These are phyloP conservation scores for Cyrtonyx montezumae DNA, from an alignment of 2,113 vertebrate species.

Conservation along the genomic window DNA sequence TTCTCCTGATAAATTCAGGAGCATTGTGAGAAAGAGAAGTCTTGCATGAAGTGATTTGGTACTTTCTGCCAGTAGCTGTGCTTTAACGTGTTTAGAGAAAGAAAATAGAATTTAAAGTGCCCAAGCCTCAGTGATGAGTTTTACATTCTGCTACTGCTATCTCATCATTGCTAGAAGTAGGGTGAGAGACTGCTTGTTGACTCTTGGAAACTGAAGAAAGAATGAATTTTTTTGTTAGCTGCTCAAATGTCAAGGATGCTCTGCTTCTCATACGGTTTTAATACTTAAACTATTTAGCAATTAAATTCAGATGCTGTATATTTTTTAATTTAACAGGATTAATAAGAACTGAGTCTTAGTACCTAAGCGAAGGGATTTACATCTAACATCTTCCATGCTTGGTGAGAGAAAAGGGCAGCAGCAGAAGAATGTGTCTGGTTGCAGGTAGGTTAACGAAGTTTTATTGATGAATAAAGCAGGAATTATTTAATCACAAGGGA, in stretches of 20 bases:
- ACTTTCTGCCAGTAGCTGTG: neutral
- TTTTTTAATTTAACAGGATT: neutral
- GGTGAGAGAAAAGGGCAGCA: neutral
- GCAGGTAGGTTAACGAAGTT: conserved; percentile 25
- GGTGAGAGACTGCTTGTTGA: neutral
- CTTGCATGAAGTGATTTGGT: neutral
- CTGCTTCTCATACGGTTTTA: neutral
- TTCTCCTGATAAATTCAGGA: neutral
- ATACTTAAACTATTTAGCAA: neutral
- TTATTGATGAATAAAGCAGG: conserved; percentile 66
- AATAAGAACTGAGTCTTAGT: neutral
- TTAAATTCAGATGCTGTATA: neutral
- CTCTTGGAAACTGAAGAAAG: neutral
- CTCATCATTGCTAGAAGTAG: neutral
- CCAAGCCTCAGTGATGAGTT: neutral
- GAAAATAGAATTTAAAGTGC: neutral
- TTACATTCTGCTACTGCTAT: neutral
- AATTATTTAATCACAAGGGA: neutral
- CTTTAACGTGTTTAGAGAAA: neutral
- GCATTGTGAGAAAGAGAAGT: neutral
- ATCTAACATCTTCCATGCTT: neutral
- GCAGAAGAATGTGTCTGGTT: neutral
- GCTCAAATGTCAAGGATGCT: neutral
- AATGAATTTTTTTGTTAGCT: neutral
- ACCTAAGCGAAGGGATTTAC: neutral